Conservation (phyloP, 1,140 invertebrate genomes). For the Brachionus plicatilis region DNA sequence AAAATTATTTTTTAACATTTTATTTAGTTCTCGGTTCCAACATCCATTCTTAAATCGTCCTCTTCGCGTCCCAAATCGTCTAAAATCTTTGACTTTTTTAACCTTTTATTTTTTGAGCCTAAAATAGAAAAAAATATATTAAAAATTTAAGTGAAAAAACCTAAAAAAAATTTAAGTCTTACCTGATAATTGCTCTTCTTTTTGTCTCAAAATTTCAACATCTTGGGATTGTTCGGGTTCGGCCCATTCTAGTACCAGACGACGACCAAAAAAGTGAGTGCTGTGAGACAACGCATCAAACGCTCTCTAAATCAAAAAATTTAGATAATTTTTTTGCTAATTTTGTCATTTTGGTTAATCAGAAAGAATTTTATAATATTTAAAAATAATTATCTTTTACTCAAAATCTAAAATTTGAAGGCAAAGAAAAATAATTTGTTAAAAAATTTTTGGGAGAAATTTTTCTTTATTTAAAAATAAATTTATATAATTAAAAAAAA, state of each 20-base stretch:
- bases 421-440: too few relatives aligned
- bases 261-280: slow-evolving; percentile 91
- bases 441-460: too few relatives aligned
- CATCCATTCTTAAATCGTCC: slow-evolving; percentile 17
- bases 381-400: too few relatives aligned
- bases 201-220: slow-evolving; percentile 28
- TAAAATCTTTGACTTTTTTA: slow-evolving; percentile 37
- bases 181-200: slow-evolving; percentile 39
- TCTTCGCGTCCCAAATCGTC: slow-evolving; percentile 27
- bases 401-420: too few relatives aligned
- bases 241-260: slow-evolving; percentile 94
- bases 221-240: slow-evolving; percentile 57
- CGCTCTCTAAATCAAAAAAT: slow-evolving; percentile 56
- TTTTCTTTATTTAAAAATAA: too few relatives aligned
- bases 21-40: background rate
- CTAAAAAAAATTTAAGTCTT: background rate
- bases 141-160: background rate
- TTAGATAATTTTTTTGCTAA: too few relatives aligned
- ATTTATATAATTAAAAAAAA: too few relatives aligned
- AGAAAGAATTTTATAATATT: too few relatives aligned
- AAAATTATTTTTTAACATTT: background rate
- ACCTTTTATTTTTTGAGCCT: background rate
- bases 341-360: too few relatives aligned
- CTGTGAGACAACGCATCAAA: slow-evolving; percentile 86
- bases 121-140: background rate